A percentile compares a stretch with the other conserved stretches of the same genome.
These are phyloP conservation scores for Polypterus senegalus DNA, from an alignment of 2,113 vertebrate genomes.

Conservation along the genomic window DNA sequence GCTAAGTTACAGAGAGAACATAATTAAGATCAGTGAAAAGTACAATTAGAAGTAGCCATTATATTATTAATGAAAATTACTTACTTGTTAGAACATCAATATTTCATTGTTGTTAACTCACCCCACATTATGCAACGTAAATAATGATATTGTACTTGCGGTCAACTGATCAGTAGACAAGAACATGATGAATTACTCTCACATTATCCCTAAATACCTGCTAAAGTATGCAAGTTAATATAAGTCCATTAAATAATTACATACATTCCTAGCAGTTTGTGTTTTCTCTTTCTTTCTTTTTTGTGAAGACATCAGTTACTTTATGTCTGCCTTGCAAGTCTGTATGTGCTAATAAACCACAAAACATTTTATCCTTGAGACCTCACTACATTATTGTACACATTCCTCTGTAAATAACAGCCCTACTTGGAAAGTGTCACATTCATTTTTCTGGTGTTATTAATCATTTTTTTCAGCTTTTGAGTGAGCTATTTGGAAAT, in stretches of 20 bases:
- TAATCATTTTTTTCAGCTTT: constrained; percentile 13
- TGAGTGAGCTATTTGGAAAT: constrained; percentile 17
- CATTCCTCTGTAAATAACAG: not conserved
- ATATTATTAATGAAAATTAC: not conserved
- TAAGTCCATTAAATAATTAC: not conserved
- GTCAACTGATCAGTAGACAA: constrained; percentile 15
- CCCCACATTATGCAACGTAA: constrained; percentile 9
- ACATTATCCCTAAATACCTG: constrained; percentile 21
- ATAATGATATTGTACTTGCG: constrained; percentile 29
- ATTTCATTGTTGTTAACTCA: not conserved
- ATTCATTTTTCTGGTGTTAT: constrained; percentile 5
- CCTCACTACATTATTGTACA: not conserved
- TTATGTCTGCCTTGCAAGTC: constrained; percentile 3
- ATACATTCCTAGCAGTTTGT: not conserved
- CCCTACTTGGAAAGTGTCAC: constrained; percentile 2
- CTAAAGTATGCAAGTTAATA: not conserved
- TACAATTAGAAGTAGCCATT: no score
- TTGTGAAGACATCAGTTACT: not conserved
- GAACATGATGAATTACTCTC: constrained; percentile 18
- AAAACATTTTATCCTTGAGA: not conserved
- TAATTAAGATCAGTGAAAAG: no score
- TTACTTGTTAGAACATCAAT: not conserved
- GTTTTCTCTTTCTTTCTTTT: no score
- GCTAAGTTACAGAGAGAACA: no score
- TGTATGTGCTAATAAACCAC: not conserved